Percentiles rank a stretch among this genome's conserved stretches.
Evolutionary conservation across 2,113 vertebrate species (phyloP).

Genomic region (Phaetusa simplex): DNA sequence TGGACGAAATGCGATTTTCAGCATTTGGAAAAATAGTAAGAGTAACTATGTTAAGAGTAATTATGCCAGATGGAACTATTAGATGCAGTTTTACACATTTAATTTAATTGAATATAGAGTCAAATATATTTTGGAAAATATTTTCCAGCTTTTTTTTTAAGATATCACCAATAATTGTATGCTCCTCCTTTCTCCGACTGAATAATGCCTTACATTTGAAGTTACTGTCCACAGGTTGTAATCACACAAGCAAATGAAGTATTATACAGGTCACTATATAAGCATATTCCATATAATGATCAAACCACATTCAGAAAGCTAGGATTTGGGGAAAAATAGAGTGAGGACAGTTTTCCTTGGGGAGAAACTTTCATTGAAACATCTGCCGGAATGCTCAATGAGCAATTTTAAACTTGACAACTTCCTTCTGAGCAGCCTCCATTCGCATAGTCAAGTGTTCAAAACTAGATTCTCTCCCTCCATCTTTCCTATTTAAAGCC

Average conservation of each 20-base stretch:
- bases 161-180: not conserved
- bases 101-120: not conserved
- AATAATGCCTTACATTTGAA: not conserved
- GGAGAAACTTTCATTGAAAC: not conserved
- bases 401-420: not conserved
- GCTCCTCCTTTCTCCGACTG: not conserved
- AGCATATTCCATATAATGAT: not conserved
- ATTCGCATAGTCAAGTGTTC: not conserved
- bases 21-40: not conserved
- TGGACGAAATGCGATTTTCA: not conserved
- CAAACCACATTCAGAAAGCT: not conserved
- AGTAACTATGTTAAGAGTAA: not conserved
- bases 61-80: not conserved
- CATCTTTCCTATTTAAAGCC: not conserved
- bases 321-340: not conserved
- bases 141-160: not conserved
- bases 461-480: not conserved
- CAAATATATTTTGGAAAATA: not conserved
- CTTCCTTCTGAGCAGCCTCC: not conserved
- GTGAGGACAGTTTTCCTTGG: not conserved
- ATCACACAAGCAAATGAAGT: not conserved
- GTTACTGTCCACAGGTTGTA: not conserved
- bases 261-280: not conserved
- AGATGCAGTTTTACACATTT: not conserved
- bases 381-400: not conserved